Evolutionary conservation across 2,113 vertebrate species (phyloP), one percentile per base, ranked within the genome.

Genomic region (Narcine bancroftii): DNA sequence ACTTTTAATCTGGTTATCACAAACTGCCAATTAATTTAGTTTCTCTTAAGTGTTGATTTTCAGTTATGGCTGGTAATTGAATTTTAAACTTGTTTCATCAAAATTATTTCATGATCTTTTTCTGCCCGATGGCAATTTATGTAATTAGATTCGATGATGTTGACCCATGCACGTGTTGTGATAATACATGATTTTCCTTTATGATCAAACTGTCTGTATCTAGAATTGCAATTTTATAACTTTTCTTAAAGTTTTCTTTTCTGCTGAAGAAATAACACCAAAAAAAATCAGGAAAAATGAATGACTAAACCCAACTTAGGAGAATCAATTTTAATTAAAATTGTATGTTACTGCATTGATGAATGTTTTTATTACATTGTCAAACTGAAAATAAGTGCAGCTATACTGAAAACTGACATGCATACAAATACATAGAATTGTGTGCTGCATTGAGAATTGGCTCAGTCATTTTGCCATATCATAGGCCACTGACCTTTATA

Each of bases 391-490:
- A 91, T 24, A 91, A 91, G 39, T 39, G 69, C 71, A 65, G 3
- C 63, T 11, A 21, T 69, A 91, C 69, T 91, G 63, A 71, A 42
- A 66, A 47, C 89, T 47, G 89, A 66, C 63, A 66, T 29, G 89
- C 65, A 91, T 91, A 91, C 89, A 69, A 71, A 91, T 91, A 91
- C 33, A 63, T 45, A 91, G 39, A 91, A 66, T 33, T 47, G 87
- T 36, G 24, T 91, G 2, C 45, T 47, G 10, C 66, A 91, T 26
- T 85, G 50, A 15, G 10, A 89, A 42, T 42, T 65, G 19, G 9
- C 36, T 89, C 26, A 36, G 60, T 89, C n/a, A 65, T 24, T 89
- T 89, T 89, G 11, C 85, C n/a, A 89, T 17, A 4, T 36, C 6
- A 45, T n/a, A 89, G 50, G 36, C 63, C 85, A 65, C n/a, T 65